Conservation (phyloP, 2,888 invertebrate species). For the Tuberolachnus salignus region DNA sequence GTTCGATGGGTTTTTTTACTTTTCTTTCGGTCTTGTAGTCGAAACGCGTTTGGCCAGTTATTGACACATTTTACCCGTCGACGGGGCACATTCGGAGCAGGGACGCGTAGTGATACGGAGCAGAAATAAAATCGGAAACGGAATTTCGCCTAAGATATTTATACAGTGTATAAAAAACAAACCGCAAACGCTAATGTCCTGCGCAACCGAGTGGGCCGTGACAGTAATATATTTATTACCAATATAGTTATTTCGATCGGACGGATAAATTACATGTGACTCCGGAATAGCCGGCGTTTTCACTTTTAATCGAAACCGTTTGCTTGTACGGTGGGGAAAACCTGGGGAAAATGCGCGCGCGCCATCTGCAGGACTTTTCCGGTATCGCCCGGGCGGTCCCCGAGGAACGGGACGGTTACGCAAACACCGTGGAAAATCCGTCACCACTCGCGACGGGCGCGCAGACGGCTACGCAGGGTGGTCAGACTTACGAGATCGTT, state of each 20-base stretch:
- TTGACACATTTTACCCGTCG: not conserved
- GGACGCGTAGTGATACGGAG: too few species aligned
- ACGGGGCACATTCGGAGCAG: not conserved
- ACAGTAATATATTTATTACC: not conserved
- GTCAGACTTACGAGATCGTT: constrained; percentile 1
- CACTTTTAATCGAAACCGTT: constrained; percentile 30
- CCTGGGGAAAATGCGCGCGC: not conserved
- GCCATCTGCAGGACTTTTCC: constrained; percentile 12
- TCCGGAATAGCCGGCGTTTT: constrained; percentile 35
- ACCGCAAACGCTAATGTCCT: not conserved
- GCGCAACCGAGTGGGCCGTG: too few species aligned
- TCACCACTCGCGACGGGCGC: not conserved
- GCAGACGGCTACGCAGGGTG: not conserved
- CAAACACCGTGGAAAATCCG: constrained; percentile 25
- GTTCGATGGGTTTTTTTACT: too few species aligned
- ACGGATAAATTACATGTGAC: constrained; percentile 34
- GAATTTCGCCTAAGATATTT: too few species aligned
- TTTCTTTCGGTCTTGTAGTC: too few species aligned
- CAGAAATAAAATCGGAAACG: not conserved
- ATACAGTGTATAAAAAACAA: too few species aligned
- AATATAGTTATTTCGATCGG: not conserved
- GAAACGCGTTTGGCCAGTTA: too few species aligned
- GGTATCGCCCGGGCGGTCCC: not conserved
- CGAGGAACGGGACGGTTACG: not conserved
- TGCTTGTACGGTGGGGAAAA: constrained; percentile 1